These are phyloP conservation scores for Anoncus sp. DNA, from an alignment of 2,888 invertebrate genomes.

Conservation along the genomic window DNA sequence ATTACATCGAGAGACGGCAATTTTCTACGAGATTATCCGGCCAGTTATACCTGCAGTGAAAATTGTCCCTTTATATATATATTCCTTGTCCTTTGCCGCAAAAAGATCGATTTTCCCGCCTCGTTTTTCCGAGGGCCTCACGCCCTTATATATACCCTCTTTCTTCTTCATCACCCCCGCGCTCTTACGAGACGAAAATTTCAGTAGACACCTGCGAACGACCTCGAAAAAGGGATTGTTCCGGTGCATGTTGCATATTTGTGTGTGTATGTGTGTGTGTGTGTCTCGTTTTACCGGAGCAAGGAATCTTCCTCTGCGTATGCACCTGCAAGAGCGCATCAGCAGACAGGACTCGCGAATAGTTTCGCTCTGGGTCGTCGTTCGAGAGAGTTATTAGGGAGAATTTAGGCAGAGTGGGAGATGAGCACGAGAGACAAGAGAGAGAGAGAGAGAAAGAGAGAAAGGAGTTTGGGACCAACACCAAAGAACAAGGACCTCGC, in stretches of 20 bases:
- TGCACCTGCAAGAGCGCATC: conserved; percentile 66
- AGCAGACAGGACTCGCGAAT: conserved; percentile 67
- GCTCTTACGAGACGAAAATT: conserved; percentile 37
- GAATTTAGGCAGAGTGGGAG: conserved; percentile 31
- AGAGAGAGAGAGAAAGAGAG: conserved; percentile 1
- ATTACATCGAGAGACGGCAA: conserved; percentile 48
- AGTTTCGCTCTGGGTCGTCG: conserved; percentile 60
- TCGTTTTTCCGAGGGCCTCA: conserved; percentile 13
- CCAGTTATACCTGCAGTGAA: conserved; percentile 48
- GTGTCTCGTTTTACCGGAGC: conserved; percentile 28
- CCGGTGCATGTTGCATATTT: conserved; percentile 38
- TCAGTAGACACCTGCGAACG: conserved; percentile 45
- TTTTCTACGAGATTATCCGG: conserved; percentile 55
- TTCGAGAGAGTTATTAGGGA: conserved; percentile 49
- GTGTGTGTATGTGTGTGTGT: conserved; percentile 12
- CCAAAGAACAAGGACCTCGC: conserved; percentile 45
- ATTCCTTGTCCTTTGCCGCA: conserved; percentile 28
- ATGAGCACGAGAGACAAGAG: background rate
- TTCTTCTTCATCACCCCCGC: background rate
- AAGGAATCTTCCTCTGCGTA: conserved; percentile 39
- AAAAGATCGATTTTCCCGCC: conserved; percentile 44
- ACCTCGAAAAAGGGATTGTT: conserved; percentile 46
- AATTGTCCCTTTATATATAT: conserved; percentile 39
- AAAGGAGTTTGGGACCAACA: conserved; percentile 21
- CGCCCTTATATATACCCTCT: conserved; percentile 9